Conservation (phyloP, 2,113 vertebrate genomes). For the Mohoua ochrocephala region DNA sequence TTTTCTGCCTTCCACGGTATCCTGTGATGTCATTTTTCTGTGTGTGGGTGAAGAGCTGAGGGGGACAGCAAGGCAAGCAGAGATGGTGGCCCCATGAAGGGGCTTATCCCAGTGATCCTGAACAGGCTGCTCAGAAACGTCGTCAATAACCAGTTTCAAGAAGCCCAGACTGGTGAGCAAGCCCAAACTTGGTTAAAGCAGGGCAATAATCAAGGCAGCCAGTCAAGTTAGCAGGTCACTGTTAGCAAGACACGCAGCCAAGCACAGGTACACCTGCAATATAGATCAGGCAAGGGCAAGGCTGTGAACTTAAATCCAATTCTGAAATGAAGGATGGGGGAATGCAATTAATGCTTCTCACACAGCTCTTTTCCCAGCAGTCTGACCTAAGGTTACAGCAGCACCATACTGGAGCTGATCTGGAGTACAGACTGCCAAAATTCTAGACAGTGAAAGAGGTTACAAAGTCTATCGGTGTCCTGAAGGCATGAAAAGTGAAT, state of each 20-base stretch:
- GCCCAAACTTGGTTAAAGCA: background rate
- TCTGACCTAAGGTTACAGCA: background rate
- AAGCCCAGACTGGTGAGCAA: rapidly evolving
- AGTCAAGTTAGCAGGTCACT: background rate
- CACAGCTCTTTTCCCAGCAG: background rate
- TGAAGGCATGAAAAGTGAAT: background rate
- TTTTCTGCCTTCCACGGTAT: background rate
- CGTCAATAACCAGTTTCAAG: background rate
- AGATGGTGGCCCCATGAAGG: background rate
- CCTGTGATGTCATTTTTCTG: background rate
- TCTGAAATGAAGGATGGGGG: background rate
- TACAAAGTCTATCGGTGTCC: background rate
- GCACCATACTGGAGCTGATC: background rate
- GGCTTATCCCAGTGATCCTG: rapidly evolving
- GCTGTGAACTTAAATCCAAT: background rate
- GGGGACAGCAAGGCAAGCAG: background rate
- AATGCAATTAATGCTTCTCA: background rate
- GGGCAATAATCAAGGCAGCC: background rate
- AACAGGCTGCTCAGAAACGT: background rate
- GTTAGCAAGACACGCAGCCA: background rate
- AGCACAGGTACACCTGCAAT: background rate
- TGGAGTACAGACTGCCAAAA: background rate
- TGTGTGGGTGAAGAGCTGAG: background rate
- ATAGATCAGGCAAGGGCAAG: background rate
- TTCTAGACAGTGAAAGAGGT: background rate